Percentiles rank a stretch among this genome's conserved stretches.
phyloP scores from a whole-genome alignment of 2,797 vertebrate species.

The Protosalanx chinensis region DNA sequence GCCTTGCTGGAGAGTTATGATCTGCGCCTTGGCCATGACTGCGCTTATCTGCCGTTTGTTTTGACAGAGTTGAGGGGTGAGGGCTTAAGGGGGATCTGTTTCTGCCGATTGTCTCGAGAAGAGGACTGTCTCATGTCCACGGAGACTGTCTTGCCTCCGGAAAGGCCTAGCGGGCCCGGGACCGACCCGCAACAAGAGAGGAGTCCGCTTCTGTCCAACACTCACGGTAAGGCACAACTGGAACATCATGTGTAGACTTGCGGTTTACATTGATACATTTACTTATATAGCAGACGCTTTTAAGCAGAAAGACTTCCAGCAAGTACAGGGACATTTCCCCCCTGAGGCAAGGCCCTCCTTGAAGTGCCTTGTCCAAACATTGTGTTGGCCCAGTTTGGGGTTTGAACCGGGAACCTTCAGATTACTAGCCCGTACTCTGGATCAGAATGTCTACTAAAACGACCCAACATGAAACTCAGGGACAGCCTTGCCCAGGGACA shows the following conservation, averaged over 20 bases:
- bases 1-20: neutral
- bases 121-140: conserved; percentile 90
- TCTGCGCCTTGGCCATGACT: neutral
- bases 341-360: too few relatives aligned
- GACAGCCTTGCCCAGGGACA: too few relatives aligned
- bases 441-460: too few relatives aligned
- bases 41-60: conserved; percentile 11
- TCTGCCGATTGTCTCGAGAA: conserved; percentile 50
- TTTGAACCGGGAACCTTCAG: too few relatives aligned
- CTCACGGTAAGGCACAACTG: conserved; percentile 60
- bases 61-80: conserved; percentile 63
- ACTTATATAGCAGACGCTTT: too few relatives aligned
- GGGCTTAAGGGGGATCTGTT: conserved; percentile 40
- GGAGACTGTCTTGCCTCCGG: conserved; percentile 78
- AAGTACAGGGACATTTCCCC: too few relatives aligned
- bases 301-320: too few relatives aligned
- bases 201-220: conserved; percentile 54
- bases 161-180: conserved; percentile 81
- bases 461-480: too few relatives aligned
- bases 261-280: too few relatives aligned
- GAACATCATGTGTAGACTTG: neutral
- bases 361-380: too few relatives aligned
- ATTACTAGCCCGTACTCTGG: too few relatives aligned
- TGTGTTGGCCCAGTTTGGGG: too few relatives aligned
- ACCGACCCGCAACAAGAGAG: conserved; percentile 69